Base-by-base conservation (phyloP, 2,113 vertebrate species). In the Passer montanus region DNA sequence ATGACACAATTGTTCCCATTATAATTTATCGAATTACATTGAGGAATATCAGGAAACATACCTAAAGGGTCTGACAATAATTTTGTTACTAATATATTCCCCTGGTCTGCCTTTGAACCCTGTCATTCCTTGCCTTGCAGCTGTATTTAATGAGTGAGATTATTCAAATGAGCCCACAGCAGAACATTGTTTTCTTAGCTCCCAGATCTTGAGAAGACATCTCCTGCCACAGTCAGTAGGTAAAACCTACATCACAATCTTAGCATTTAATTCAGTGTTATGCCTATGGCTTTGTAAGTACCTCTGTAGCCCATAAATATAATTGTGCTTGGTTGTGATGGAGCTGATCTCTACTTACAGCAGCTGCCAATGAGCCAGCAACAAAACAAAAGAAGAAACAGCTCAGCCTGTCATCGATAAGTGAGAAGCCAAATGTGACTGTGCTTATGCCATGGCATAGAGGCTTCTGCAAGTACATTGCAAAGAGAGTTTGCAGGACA, bases 61-160 rank as follows among this genome's bases (percentile, higher is more conserved):
- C 96, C 97, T 94, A 94, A 95, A 97, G 96, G 96, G 92, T 92
- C 92, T 95, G 95, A 95, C 93, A 93, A 97, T 98, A 97, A 97
- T 97, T 98, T 97, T 97, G 95, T 97, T 95, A 95, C 95, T 97
- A 98, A 97, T 97, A 97, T 97, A 98, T 98, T 98, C 97, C 96
- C 97, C 93, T 96, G 95, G 82, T 98, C 97, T 98, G 95, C 90
- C 90, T 97, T 98, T 98, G 97, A 98, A 98, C 98, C 97, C 96
- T 86, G 82, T 92, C 93, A 94, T 93, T 95, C 93, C 80, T 94
- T 98, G 96, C 97, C 97, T 98, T 87, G 89, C 97, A 98, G 98
- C 98, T 98, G 96, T 98, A 97, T 94, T 97, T 98, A 97, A 98
- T 98, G 97, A 98, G 97, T 87, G 96, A 98, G 97, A 98, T 98